A percentile compares a stretch with the other conserved stretches of the same genome.
phyloP scores from a whole-genome alignment of 2,888 invertebrate species.

The Agrochola litura region DNA sequence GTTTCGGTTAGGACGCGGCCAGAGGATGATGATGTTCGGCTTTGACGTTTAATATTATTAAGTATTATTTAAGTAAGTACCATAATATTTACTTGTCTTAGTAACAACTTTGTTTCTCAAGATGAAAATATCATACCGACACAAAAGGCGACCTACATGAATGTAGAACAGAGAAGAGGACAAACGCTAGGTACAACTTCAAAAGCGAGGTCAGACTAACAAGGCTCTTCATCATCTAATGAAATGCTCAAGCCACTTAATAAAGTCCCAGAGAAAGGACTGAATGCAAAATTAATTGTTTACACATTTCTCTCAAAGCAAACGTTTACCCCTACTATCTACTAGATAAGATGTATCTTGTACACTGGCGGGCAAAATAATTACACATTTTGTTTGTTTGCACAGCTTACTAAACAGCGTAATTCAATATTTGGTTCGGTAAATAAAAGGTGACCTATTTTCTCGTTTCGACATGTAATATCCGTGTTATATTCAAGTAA shows the following conservation, averaged over 20 bases:
- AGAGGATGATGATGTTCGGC: background rate
- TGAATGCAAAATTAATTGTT: slow-evolving; percentile 68
- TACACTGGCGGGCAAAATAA: slow-evolving; percentile 64
- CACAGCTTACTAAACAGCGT: slow-evolving; percentile 24
- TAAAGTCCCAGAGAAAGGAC: slow-evolving; percentile 60
- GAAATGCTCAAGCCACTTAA: slow-evolving; percentile 48
- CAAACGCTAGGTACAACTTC: slow-evolving; percentile 1
- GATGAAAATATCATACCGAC: background rate
- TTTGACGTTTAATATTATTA: background rate
- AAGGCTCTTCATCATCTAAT: slow-evolving; percentile 38
- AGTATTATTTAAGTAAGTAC: background rate
- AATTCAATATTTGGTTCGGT: slow-evolving; percentile 16
- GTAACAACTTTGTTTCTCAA: too few species aligned
- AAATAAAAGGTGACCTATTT: slow-evolving; percentile 35
- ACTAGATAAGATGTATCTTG: slow-evolving; percentile 53
- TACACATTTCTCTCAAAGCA: slow-evolving; percentile 68
- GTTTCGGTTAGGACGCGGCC: too few species aligned
- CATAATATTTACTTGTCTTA: background rate
- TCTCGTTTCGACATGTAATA: background rate
- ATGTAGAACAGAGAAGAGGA: background rate
- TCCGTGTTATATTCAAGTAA: background rate
- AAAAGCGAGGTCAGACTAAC: slow-evolving; percentile 16
- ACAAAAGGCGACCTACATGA: background rate
- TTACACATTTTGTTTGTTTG: slow-evolving; percentile 28
- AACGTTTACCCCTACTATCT: slow-evolving; percentile 62